A percentile compares a stretch with the other conserved stretches of the same genome.
Evolutionary conservation across 2,113 vertebrate genomes (phyloP).

Genomic region (Tauraco erythrolophus): DNA sequence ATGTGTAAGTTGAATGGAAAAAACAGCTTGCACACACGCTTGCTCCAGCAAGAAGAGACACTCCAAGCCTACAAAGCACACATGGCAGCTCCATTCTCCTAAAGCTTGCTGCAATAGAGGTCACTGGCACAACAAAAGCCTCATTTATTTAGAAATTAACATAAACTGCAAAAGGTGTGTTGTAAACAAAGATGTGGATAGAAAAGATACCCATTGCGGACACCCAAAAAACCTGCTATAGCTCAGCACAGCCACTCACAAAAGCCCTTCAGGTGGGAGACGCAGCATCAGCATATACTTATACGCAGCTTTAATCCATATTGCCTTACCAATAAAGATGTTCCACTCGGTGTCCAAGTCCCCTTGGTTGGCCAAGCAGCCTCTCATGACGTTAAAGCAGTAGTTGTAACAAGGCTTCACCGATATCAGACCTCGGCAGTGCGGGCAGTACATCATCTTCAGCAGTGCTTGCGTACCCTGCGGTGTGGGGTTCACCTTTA

Average conservation of each 20-base stretch:
- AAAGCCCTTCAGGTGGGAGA: background rate
- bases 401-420: constrained; percentile 97
- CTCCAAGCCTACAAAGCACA: background rate
- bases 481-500: constrained; percentile 89
- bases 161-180: background rate
- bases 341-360: constrained; percentile 96
- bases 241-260: background rate
- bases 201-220: background rate
- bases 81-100: background rate
- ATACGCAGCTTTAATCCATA: background rate
- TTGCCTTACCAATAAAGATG: constrained; percentile 91
- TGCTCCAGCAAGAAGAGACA: background rate
- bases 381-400: constrained; percentile 96
- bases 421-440: constrained; percentile 91
- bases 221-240: background rate
- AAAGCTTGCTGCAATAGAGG: background rate
- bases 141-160: background rate
- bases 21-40: background rate
- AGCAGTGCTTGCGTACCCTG: constrained; percentile 87
- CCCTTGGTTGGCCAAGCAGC: constrained; percentile 95
- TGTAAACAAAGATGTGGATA: background rate
- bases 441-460: constrained; percentile 97
- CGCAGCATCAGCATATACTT: accelerated
- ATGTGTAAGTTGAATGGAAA: background rate
- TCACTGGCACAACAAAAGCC: background rate